Evolutionary conservation across 64 coral and sea anemone species (phyloP).

Genomic region (Cladopsammia gracilis): DNA sequence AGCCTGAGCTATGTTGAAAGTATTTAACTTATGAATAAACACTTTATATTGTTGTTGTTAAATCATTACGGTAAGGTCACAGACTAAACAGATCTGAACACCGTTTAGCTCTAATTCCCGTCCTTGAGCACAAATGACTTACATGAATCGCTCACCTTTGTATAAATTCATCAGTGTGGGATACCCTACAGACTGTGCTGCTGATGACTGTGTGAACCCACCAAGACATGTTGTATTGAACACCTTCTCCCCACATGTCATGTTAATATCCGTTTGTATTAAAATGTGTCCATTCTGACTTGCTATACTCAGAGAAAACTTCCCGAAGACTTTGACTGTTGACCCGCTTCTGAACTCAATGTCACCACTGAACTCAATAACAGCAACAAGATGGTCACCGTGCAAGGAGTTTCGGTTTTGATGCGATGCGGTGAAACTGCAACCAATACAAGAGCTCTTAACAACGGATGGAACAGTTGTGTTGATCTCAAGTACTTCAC

Average conservation of each 20-base stretch:
- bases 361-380: neutral
- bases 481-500: slow-evolving; percentile 18
- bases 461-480: slow-evolving; percentile 28
- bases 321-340: neutral
- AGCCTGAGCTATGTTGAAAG: too few species aligned
- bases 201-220: slow-evolving; percentile 8
- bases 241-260: neutral
- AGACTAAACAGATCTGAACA: too few species aligned
- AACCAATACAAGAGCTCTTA: neutral
- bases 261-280: slow-evolving; percentile 31
- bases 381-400: neutral
- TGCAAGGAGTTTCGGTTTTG: neutral
- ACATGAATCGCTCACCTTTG: too few species aligned
- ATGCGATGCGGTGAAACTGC: neutral
- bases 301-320: slow-evolving; percentile 5
- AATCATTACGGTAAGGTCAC: too few species aligned
- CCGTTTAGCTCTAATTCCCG: too few species aligned
- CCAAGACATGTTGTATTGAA: slow-evolving; percentile 47
- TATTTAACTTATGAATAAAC: too few species aligned
- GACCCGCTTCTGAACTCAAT: slow-evolving; percentile 24
- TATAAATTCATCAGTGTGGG: too few species aligned
- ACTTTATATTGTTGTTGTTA: too few species aligned
- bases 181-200: neutral
- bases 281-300: slow-evolving; percentile 39
- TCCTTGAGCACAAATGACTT: too few species aligned